Percentiles rank a stretch among this genome's conserved stretches.
phyloP scores from a whole-genome alignment of 2,113 vertebrate species.

The Etheostoma cragini region DNA sequence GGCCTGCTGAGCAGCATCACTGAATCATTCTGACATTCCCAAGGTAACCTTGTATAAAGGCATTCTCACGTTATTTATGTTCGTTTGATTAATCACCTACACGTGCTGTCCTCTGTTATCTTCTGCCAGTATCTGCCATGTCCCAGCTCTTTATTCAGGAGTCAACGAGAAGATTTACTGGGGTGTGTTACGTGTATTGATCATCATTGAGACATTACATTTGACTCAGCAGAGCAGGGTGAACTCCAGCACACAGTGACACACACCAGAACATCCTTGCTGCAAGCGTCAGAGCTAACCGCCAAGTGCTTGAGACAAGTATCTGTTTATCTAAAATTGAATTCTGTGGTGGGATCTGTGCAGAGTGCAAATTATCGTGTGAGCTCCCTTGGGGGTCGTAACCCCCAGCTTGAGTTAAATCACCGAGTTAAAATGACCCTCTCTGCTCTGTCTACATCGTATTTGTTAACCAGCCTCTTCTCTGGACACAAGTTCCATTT shows the following conservation, averaged over 20 bases:
- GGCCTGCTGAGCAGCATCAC: neutral
- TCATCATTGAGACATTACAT: neutral
- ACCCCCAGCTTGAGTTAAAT: too few relatives aligned
- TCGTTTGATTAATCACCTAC: neutral
- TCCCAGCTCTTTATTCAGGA: neutral
- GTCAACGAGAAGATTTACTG: neutral
- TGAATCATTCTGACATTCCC: constrained; percentile 7
- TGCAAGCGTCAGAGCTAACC: neutral
- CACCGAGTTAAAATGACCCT: neutral
- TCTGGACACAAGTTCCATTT: neutral
- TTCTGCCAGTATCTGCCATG: neutral
- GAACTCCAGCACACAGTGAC: neutral
- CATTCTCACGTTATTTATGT: neutral
- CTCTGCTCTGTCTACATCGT: neutral
- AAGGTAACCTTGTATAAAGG: constrained; percentile 9
- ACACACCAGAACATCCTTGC: constrained; percentile 8
- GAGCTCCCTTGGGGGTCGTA: too few relatives aligned
- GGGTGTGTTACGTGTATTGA: neutral
- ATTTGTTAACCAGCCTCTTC: neutral
- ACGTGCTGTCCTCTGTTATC: neutral
- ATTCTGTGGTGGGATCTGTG: neutral
- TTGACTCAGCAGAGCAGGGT: constrained; percentile 4
- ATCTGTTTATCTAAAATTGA: neutral
- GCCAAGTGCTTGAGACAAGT: constrained; percentile 17
- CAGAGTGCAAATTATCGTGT: neutral